phyloP scores from a whole-genome alignment of 2,113 vertebrate species.

The Pangasianodon gigas region DNA sequence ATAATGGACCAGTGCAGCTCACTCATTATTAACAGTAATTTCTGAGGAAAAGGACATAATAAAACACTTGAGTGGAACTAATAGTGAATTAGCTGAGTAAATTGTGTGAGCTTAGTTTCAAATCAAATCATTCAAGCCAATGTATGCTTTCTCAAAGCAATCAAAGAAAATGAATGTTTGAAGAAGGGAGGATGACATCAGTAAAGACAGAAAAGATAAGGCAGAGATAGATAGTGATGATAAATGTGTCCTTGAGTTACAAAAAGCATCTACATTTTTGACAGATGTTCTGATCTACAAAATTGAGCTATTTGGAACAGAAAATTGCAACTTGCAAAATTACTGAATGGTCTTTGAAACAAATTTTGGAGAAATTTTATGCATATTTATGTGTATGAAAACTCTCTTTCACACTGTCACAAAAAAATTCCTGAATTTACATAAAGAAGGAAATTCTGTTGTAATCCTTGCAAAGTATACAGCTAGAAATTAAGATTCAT shows the following conservation, averaged over 20 bases:
- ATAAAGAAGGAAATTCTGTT: not conserved
- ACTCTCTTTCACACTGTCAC: not conserved
- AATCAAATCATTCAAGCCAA: conserved; percentile 50
- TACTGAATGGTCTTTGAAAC: not conserved
- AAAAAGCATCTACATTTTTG: not conserved
- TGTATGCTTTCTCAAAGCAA: conserved; percentile 39
- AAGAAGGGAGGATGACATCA: conserved; percentile 19
- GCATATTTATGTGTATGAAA: not conserved
- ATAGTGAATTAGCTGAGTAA: conserved; percentile 51
- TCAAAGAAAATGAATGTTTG: conserved; percentile 26
- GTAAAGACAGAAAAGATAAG: conserved; percentile 13
- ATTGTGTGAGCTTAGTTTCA: conserved; percentile 46
- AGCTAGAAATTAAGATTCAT: conserved; percentile 6
- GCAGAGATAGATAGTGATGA: conserved; percentile 1
- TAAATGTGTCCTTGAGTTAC: not conserved
- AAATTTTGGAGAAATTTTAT: not conserved
- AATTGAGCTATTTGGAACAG: not conserved
- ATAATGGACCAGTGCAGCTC: conserved; percentile 43
- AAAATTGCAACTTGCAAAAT: not conserved
- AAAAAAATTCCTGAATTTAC: not conserved
- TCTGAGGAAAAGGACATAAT: conserved; percentile 43
- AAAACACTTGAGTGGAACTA: conserved; percentile 48
- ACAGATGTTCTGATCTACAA: not conserved
- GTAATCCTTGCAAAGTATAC: not conserved
- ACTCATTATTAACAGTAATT: conserved; percentile 49